Conservation (phyloP, 1,140 invertebrate genomes). For the Trialeurodes vaporariorum region DNA sequence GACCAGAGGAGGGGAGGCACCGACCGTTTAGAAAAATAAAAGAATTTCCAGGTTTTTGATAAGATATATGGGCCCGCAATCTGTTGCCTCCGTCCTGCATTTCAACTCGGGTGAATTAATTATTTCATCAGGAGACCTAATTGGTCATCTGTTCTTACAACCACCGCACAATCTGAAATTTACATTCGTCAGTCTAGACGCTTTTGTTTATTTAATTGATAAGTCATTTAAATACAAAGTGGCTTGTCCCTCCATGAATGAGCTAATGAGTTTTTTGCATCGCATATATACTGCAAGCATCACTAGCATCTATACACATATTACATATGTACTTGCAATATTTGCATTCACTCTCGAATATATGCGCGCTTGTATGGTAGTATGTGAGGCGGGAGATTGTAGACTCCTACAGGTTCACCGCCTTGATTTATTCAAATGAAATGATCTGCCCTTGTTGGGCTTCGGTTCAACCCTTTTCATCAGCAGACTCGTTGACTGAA, state of each 20-base stretch:
- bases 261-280: neutral
- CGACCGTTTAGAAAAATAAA: neutral
- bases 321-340: no score
- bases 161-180: neutral
- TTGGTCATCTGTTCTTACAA: neutral
- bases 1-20: neutral
- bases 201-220: neutral
- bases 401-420: no score
- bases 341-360: no score
- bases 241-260: neutral
- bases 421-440: neutral
- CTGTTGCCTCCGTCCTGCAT: neutral
- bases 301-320: no score
- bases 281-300: no score
- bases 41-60: neutral
- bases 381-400: no score
- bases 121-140: neutral
- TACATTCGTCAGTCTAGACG: neutral
- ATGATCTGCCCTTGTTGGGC: neutral
- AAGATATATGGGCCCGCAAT: neutral
- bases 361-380: no score
- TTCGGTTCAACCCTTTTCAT: neutral
- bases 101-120: neutral
- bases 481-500: no score
- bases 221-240: neutral